Evolutionary conservation across 2,888 invertebrate genomes (phyloP), one percentile per base, ranked within the genome.

Genomic region (Campoplex capitator): DNA sequence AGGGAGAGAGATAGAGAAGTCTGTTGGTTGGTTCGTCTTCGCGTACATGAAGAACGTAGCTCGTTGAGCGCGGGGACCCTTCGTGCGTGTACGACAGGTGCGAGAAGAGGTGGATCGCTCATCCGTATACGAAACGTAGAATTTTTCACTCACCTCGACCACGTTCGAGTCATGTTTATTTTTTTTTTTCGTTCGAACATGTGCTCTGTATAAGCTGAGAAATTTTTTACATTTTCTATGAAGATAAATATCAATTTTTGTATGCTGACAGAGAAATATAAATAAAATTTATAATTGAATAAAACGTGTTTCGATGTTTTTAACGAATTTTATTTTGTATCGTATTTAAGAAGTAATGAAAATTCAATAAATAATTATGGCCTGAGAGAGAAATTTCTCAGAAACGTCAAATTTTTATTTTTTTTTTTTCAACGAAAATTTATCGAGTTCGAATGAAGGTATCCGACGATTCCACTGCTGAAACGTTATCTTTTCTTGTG

Each of bases 1-100:
- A 70, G 74, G 38, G 32, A 73, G 67, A 67, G 51, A 62, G 75
- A 84, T 23, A 48, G 71, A 68, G 56, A 85, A 81, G 65, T 78
- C 28, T 83, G 73, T 83, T 74, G 16, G 74, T 73, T 65, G 65
- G 71, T 81, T 83, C 84, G 77, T 88, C 82, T 86, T 85, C 86
- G 83, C 74, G 87, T 86, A 86, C 81, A 81, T 81, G 67, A 83
- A 86, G 83, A 83, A 76, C 76, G 76, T 65, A 23, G 71, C 68
- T 73, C 75, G 48, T 74, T 23, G 73, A 71, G 76, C 79, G 45
- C 58, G 77, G 32, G 51, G 81, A 79, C 70, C 82, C 75, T 86
- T 83, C 77, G 73, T 73, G 48, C 23, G 23, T 74, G 67, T 77
- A 84, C 88, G 89, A 89, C 89, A 89, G 89, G 89, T 89, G 89